Conservation (phyloP, 2,797 vertebrate species). For the Chaetophractus vellerosus region DNA sequence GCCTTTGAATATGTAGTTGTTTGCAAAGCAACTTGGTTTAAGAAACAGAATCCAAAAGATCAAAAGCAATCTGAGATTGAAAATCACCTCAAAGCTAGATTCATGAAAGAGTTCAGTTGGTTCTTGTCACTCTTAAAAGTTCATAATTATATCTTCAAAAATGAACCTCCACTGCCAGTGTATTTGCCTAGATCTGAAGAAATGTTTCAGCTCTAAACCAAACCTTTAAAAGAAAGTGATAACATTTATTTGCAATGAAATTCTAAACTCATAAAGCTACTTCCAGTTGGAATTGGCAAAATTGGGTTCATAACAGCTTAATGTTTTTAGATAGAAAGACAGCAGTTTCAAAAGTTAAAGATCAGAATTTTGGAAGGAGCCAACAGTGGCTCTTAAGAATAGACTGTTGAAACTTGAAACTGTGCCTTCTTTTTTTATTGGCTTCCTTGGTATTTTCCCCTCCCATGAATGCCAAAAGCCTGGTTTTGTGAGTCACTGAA, state of each 20-base stretch:
- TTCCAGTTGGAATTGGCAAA: neutral
- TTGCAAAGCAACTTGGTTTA: conserved; percentile 23
- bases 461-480: neutral
- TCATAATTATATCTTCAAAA: neutral
- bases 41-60: conserved; percentile 2
- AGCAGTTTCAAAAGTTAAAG: conserved; percentile 1
- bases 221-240: neutral
- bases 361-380: neutral
- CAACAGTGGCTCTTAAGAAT: neutral
- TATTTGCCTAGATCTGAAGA: neutral
- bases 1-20: neutral
- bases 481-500: conserved; percentile 29
- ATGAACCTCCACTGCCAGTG: neutral
- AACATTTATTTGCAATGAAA: conserved; percentile 37
- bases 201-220: neutral
- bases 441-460: neutral
- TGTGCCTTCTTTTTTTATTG: neutral
- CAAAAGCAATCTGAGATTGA: neutral
- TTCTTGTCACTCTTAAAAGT: neutral
- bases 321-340: conserved; percentile 50
- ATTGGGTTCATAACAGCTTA: conserved; percentile 15
- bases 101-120: neutral
- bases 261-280: conserved; percentile 31
- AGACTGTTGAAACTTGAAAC: neutral
- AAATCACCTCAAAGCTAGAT: conserved; percentile 19